These are phyloP conservation scores for Megalonaias nervosa DNA, from an alignment of 1,140 invertebrate species.

Conservation along the genomic window DNA sequence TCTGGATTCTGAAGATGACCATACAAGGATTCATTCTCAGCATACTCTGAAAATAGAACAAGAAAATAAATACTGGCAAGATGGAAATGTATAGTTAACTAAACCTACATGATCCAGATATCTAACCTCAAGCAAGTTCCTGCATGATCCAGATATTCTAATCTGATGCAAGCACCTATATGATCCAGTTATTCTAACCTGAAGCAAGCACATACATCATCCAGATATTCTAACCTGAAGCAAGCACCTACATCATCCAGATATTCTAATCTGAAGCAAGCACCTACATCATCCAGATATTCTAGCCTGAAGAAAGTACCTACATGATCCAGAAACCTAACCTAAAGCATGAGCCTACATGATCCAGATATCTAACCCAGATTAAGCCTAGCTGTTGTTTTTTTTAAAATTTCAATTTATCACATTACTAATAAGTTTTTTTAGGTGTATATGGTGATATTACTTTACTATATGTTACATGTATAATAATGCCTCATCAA, in stretches of 20 bases:
- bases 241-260: not conserved
- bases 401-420: too few species aligned
- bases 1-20: constrained; percentile 67
- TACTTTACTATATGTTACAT: too few species aligned
- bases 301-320: too few species aligned
- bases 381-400: not conserved
- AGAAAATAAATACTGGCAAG: not conserved
- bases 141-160: not conserved
- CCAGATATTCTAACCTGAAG: too few species aligned
- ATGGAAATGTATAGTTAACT: not conserved
- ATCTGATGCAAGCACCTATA: not conserved
- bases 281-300: not conserved
- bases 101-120: not conserved
- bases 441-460: too few species aligned
- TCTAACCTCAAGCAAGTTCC: not conserved
- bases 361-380: not conserved
- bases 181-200: not conserved
- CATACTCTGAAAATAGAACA: constrained; percentile 66
- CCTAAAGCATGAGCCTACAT: not conserved
- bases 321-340: not conserved
- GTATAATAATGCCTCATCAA: too few species aligned
- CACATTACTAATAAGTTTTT: too few species aligned
- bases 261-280: not conserved
- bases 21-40: constrained; percentile 69
- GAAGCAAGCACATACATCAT: too few species aligned